Conservation (phyloP, 2,888 invertebrate genomes). For the Antheraea assamensis region DNA sequence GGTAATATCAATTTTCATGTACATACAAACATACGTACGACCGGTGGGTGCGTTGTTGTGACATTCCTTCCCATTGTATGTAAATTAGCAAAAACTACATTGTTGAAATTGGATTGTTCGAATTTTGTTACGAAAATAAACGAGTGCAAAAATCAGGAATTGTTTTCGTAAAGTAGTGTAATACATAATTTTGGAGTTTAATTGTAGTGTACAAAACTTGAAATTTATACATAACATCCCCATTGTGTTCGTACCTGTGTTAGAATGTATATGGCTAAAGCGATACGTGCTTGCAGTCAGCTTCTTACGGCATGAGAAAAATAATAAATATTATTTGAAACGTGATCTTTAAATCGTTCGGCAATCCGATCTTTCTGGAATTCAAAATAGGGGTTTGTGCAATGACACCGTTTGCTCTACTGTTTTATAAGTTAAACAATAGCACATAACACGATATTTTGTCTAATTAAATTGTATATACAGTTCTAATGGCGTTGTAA, state of each 20-base stretch:
- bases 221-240: background rate
- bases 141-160: background rate
- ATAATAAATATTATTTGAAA: background rate
- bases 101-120: constrained; percentile 20
- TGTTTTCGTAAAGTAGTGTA: background rate
- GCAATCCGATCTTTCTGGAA: background rate
- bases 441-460: background rate
- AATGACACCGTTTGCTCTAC: background rate
- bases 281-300: background rate
- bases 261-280: background rate
- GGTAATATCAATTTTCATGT: constrained; percentile 19
- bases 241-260: background rate
- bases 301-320: background rate
- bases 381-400: background rate
- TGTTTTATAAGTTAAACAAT: background rate
- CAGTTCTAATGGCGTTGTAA: background rate
- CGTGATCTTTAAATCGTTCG: background rate
- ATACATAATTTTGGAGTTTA: background rate
- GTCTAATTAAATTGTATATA: background rate
- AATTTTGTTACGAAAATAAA: constrained; percentile 19
- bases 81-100: constrained; percentile 34
- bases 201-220: background rate
- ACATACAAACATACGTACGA: constrained; percentile 7
- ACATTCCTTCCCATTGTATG: constrained; percentile 41
- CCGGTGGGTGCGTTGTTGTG: constrained; percentile 31